phyloP scores from a whole-genome alignment of 2,797 vertebrate species.

The Petrocephalus schoutedeni region DNA sequence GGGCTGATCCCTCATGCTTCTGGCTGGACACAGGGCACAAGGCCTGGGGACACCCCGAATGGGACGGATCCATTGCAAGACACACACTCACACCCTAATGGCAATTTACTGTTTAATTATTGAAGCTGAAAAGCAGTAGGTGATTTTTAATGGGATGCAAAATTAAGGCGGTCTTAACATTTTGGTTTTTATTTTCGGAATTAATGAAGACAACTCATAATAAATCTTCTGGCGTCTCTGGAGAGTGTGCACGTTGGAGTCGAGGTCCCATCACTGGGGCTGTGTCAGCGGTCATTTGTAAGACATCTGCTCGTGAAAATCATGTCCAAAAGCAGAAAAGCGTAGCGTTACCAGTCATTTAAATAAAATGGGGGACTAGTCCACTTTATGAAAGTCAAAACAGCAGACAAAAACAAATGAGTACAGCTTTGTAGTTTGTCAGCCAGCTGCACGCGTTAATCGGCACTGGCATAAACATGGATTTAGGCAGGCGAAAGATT shows the following conservation, averaged over 20 bases:
- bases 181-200: neutral
- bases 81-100: neutral
- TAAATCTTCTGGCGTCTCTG: neutral
- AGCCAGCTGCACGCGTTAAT: slow-evolving; percentile 29
- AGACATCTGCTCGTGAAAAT: neutral
- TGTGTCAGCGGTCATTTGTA: neutral
- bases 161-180: neutral
- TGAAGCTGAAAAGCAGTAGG: neutral
- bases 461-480: slow-evolving; percentile 25
- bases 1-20: neutral
- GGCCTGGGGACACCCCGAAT: neutral
- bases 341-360: neutral
- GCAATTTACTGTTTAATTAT: neutral
- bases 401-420: slow-evolving; percentile 10
- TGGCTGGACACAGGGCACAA: neutral
- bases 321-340: neutral
- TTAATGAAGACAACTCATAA: neutral
- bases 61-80: neutral
- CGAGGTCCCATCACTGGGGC: neutral
- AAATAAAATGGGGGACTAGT: neutral
- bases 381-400: neutral
- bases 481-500: slow-evolving; percentile 36
- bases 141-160: neutral
- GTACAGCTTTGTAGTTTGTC: slow-evolving; percentile 24
- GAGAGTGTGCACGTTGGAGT: neutral